Evolutionary conservation across 2,797 vertebrate genomes (phyloP).

Genomic region (Propithecus perrieri): DNA sequence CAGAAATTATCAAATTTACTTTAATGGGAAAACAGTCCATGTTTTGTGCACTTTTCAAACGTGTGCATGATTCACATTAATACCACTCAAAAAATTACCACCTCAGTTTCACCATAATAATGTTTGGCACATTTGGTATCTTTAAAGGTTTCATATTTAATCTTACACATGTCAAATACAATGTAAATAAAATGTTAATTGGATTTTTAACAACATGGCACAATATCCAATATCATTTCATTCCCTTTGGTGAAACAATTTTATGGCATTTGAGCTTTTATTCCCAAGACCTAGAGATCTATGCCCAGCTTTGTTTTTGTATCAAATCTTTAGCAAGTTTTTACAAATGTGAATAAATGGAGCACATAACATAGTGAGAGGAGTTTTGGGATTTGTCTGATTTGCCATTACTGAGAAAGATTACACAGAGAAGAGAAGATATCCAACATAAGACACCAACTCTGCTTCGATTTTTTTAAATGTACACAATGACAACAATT

Average conservation of each 20-base stretch:
- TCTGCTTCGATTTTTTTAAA: slow-evolving; percentile 24
- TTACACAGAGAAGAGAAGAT: background rate
- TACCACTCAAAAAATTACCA: background rate
- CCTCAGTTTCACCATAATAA: background rate
- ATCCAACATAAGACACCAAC: background rate
- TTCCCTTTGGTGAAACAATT: background rate
- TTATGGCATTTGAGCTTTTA: background rate
- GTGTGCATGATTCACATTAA: background rate
- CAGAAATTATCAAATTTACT: background rate
- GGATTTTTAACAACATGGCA: background rate
- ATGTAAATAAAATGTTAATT: background rate
- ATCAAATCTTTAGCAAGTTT: background rate
- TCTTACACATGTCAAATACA: slow-evolving; percentile 14
- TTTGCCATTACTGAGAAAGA: background rate
- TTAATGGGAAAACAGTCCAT: background rate
- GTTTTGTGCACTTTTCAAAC: background rate
- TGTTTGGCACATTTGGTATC: background rate
- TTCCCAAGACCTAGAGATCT: background rate
- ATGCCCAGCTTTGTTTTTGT: background rate
- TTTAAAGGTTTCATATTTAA: background rate
- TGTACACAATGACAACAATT: slow-evolving; percentile 33
- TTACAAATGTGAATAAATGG: slow-evolving; percentile 14
- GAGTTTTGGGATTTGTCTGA: background rate
- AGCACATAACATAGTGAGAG: background rate
- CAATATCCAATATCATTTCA: background rate